These are phyloP conservation scores for Cygnus atratus DNA, from an alignment of 2,113 vertebrate species.

Conservation along the genomic window DNA sequence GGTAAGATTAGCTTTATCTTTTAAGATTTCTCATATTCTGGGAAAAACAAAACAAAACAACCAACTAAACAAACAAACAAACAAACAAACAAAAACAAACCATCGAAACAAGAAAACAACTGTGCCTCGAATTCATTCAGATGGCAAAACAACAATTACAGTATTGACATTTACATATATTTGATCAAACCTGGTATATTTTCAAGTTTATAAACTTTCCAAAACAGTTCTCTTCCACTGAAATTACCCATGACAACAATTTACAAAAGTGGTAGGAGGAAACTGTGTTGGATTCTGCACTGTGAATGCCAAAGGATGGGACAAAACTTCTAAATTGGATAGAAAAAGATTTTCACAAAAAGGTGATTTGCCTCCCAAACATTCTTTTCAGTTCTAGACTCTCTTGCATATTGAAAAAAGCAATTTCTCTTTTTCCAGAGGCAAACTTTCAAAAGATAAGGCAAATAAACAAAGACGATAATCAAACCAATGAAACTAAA, in stretches of 20 bases:
- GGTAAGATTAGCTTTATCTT: neutral
- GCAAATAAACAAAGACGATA: neutral
- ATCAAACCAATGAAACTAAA: neutral
- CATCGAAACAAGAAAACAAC: neutral
- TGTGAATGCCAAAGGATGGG: neutral
- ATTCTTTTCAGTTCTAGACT: neutral
- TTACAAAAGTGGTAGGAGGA: neutral
- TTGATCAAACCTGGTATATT: neutral
- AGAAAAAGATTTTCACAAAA: neutral
- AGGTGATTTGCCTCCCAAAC: neutral
- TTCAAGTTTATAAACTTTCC: neutral
- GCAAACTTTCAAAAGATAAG: neutral
- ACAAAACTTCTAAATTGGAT: neutral
- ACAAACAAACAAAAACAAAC: neutral
- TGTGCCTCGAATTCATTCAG: neutral
- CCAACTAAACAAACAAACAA: too few species aligned
- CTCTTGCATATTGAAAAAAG: neutral
- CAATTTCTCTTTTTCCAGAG: neutral
- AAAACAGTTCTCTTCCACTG: neutral
- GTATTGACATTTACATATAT: constrained; percentile 2
- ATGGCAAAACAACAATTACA: neutral
- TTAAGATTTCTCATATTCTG: neutral
- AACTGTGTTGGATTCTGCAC: neutral
- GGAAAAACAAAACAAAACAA: neutral
- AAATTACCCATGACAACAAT: neutral